phyloP scores from a whole-genome alignment of 2,797 vertebrate genomes.

The Acrossocheilus wenchowensis region DNA sequence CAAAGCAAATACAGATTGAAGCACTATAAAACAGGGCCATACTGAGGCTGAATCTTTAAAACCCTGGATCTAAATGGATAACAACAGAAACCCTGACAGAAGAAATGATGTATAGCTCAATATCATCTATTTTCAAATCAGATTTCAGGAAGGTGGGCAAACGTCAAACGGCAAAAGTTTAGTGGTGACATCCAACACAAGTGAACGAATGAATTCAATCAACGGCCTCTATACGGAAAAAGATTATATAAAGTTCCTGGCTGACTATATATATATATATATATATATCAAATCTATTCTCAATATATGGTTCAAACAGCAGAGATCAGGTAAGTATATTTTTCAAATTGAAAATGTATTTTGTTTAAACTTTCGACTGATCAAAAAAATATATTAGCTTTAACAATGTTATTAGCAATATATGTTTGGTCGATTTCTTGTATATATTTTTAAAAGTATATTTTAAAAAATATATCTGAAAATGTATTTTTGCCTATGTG shows the following conservation, averaged over 20 bases:
- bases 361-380: neutral
- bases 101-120: conserved; percentile 9
- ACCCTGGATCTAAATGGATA: neutral
- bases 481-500: neutral
- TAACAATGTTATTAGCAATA: no score
- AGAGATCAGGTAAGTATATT: neutral
- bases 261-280: neutral
- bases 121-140: neutral
- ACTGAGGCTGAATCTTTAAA: neutral
- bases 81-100: neutral
- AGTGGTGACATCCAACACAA: neutral
- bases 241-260: neutral
- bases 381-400: neutral
- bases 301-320: neutral
- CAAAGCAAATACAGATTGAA: conserved; percentile 19
- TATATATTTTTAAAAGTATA: neutral
- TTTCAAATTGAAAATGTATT: neutral
- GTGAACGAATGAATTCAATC: neutral
- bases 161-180: neutral
- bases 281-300: neutral
- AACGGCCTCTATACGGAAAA: no score
- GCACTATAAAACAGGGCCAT: conserved; percentile 8
- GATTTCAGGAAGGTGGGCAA: conserved; percentile 3
- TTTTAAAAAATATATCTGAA: neutral
- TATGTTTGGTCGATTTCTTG: neutral